These are phyloP conservation scores for Heliconius ethilla DNA, from an alignment of 2,888 invertebrate species.

Conservation along the genomic window DNA sequence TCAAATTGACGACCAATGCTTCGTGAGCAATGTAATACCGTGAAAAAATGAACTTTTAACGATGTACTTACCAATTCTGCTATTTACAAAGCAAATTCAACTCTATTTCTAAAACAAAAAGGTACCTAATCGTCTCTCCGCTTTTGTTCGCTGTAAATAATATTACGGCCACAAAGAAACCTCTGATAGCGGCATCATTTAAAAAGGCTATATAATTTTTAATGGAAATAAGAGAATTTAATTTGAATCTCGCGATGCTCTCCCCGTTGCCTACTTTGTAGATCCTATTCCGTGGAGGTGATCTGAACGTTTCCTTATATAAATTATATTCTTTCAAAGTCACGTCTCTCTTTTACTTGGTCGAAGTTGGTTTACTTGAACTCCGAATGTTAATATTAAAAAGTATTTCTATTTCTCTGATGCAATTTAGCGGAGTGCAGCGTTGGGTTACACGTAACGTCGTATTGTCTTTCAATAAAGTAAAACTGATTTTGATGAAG, in stretches of 20 bases:
- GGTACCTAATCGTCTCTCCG: neutral
- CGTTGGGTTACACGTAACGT: too few species aligned
- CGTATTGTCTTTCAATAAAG: too few species aligned
- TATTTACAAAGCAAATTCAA: conserved; percentile 14
- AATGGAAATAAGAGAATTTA: conserved; percentile 30
- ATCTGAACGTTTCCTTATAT: neutral
- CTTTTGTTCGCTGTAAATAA: conserved; percentile 19
- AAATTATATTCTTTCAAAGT: neutral
- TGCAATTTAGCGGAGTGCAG: too few species aligned
- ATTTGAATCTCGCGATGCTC: conserved; percentile 9
- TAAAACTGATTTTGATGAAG: too few species aligned
- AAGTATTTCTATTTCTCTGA: too few species aligned
- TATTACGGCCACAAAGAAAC: conserved; percentile 30
- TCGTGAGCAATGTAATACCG: conserved; percentile 4
- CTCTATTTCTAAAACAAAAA: conserved; percentile 3
- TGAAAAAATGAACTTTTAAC: conserved; percentile 36
- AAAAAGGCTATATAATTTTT: conserved; percentile 36
- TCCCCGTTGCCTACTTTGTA: conserved; percentile 2
- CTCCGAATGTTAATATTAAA: too few species aligned
- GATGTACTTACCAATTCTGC: conserved; percentile 20
- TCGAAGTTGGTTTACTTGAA: too few species aligned
- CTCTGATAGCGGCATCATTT: conserved; percentile 33
- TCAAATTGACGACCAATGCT: conserved; percentile 2
- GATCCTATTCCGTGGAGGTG: neutral
- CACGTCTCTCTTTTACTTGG: too few species aligned